Base-by-base conservation (phyloP, 2,113 vertebrate species). In the Scopus umbretta region DNA sequence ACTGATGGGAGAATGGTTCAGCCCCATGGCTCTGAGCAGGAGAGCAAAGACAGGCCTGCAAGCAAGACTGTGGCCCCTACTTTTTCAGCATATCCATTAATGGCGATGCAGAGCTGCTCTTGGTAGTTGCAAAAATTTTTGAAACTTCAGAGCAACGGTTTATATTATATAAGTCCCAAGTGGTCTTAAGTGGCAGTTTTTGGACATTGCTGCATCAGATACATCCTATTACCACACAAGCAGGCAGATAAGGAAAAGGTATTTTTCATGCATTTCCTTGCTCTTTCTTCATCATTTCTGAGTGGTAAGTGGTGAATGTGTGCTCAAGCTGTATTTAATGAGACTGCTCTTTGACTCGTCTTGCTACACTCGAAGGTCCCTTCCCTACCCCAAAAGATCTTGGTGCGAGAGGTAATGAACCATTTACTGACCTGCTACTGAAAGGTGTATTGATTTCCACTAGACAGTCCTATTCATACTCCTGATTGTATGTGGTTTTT, bases 1-100 rank as follows among this genome's bases (percentile, higher is more conserved):
- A 10, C 22, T 19, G 8, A 7, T 0, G 2, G 21, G 11, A 16
- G 36, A 71, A 16, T 1, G 2, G 26, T 17, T 91, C 56, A 75
- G 42, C 87, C 38, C 52, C 45, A 13, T 1, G 32, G 9, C 45
- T 36, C 10, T 38, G 79, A 3, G 1, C 43, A 40, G 27, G 27
- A 68, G 42, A 61, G 21, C 62, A 66, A 78, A 76, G 58, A n/a
- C 30, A 67, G 21, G 13, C 9, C 42, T 75, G n/a, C 15, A 58
- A 36, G 45, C 30, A 26, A n/a, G 13, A 43, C 19, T 0, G 0
- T 52, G 16, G 40, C 10, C 36, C 14, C 34, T 22, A 2, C 40
- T 58, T 83, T 78, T 70, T n/a, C 76, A 78, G 12, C 38, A 11
- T 11, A 13, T n/a, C 25, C 59, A 16, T 45, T 63, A 76, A 22